Percentiles rank a stretch among this genome's conserved stretches.
Conservation (phyloP, 2,888 invertebrate species). For the Prostheceraeus crozeri region DNA sequence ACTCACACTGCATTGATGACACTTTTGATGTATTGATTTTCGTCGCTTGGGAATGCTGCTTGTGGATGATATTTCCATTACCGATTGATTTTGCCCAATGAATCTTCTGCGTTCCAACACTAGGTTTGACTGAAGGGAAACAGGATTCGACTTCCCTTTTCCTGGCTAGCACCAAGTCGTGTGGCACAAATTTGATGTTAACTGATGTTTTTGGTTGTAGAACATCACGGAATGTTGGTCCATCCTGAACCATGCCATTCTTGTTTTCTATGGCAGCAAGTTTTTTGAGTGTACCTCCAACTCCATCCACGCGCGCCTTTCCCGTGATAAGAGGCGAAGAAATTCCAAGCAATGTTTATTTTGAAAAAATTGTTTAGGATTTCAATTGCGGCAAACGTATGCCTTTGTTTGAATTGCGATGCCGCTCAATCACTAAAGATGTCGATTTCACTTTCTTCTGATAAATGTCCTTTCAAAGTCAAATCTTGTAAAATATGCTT, state of each 20-base stretch:
- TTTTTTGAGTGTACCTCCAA: slow-evolving; percentile 1
- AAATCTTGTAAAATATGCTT: slow-evolving; percentile 16
- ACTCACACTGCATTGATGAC: too few relatives aligned
- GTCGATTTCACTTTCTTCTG: slow-evolving; percentile 4
- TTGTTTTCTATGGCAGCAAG: slow-evolving; percentile 12
- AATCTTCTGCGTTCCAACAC: neutral
- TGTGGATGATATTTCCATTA: slow-evolving; percentile 6
- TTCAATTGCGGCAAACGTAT: slow-evolving; percentile 2
- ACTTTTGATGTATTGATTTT: too few relatives aligned
- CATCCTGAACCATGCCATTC: slow-evolving; percentile 11
- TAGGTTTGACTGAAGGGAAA: slow-evolving; percentile 6
- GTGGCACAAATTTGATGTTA: slow-evolving; percentile 4
- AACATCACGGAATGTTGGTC: slow-evolving; percentile 7
- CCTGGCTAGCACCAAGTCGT: neutral
- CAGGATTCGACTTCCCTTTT: slow-evolving; percentile 5
- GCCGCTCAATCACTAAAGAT: slow-evolving; percentile 11
- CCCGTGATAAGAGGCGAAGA: slow-evolving; percentile 12
- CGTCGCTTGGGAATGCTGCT: slow-evolving; percentile 4
- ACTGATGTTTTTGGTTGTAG: slow-evolving; percentile 1
- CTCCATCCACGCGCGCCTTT: slow-evolving; percentile 23
- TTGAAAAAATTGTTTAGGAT: slow-evolving; percentile 2
- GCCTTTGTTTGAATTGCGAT: slow-evolving; percentile 14
- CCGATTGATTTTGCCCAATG: slow-evolving; percentile 15
- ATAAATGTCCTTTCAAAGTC: slow-evolving; percentile 13
- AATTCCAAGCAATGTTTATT: slow-evolving; percentile 12